These are phyloP conservation scores for Podotricha telesiphe DNA, from an alignment of 2,888 invertebrate species.

Conservation along the genomic window DNA sequence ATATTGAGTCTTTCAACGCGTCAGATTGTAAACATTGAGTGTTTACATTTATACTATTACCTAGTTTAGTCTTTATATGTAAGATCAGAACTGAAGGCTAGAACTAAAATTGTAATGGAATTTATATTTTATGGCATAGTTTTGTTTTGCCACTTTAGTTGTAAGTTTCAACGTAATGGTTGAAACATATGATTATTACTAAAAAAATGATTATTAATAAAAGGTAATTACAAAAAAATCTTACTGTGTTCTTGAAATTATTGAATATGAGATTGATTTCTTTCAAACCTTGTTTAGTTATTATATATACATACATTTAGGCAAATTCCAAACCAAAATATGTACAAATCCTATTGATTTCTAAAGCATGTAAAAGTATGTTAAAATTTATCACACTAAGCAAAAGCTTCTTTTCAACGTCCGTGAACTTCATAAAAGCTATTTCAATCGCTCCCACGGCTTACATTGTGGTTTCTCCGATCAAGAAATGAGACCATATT, in stretches of 20 bases:
- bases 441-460: constrained; percentile 26
- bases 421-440: constrained; percentile 1
- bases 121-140: no score
- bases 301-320: neutral
- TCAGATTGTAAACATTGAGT: neutral
- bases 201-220: no score
- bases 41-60: no score
- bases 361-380: neutral
- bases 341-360: neutral
- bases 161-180: no score
- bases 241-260: no score
- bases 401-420: constrained; percentile 6
- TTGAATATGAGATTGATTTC: no score
- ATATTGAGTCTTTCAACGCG: neutral
- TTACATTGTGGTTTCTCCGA: constrained; percentile 7
- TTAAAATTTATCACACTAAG: neutral
- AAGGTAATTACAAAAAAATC: no score
- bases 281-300: no score
- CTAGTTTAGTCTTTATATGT: neutral
- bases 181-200: no score
- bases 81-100: neutral
- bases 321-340: neutral
- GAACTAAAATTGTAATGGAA: no score
- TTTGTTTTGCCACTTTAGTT: no score
- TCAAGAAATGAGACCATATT: constrained; percentile 16